Percentiles rank a stretch among this genome's conserved stretches.
Conservation (phyloP, 2,797 vertebrate species). For the Mionectes olivaceus region DNA sequence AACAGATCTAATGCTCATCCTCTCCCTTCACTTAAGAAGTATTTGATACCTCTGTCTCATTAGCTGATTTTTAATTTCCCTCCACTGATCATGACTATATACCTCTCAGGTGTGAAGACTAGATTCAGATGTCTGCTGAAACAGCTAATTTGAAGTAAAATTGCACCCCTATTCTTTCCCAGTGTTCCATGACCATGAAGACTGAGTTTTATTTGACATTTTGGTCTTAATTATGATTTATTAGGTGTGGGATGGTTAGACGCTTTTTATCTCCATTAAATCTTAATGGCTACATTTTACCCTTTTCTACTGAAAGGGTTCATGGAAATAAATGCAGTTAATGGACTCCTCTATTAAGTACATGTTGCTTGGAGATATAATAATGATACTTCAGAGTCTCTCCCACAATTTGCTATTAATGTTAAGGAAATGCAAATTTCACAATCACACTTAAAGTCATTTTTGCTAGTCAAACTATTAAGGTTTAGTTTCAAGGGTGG, state of each 20-base stretch:
- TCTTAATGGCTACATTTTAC: constrained; percentile 49
- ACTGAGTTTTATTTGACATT: constrained; percentile 24
- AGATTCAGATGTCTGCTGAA: not conserved
- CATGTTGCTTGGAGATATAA: constrained; percentile 64
- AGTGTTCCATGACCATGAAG: constrained; percentile 1
- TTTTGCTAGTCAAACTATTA: constrained; percentile 55
- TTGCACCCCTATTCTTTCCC: not conserved
- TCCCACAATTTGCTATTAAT: constrained; percentile 62
- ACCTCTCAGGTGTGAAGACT: not conserved
- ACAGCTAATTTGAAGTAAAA: constrained; percentile 3
- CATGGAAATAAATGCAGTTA: constrained; percentile 44
- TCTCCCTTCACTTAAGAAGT: not conserved
- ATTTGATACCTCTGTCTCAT: not conserved
- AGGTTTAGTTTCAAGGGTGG: constrained; percentile 47
- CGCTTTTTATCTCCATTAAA: constrained; percentile 25
- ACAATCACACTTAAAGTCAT: constrained; percentile 41
- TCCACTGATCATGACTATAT: not conserved
- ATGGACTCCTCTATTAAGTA: constrained; percentile 50
- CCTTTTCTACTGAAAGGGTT: constrained; percentile 45
- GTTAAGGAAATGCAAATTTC: constrained; percentile 63
- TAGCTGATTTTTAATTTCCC: not conserved
- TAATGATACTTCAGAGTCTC: constrained; percentile 59
- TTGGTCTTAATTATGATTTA: constrained; percentile 45
- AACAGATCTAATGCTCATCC: not conserved
- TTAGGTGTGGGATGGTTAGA: constrained; percentile 27